A percentile compares a stretch with the other conserved stretches of the same genome.
phyloP scores from a whole-genome alignment of 2,797 vertebrate genomes.

The Ispidina lecontei region DNA sequence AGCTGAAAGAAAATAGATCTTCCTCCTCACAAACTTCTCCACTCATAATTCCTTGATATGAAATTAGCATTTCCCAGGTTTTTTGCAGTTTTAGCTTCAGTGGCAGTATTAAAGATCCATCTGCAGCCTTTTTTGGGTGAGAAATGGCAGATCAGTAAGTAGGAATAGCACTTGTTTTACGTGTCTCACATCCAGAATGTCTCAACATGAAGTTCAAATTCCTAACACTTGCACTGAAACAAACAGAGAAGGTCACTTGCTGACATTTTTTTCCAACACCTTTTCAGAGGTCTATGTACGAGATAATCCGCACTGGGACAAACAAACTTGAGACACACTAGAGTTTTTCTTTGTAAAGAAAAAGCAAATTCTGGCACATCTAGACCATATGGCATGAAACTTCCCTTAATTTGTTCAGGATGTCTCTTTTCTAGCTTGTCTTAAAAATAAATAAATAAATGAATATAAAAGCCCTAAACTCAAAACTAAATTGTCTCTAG shows the following conservation, averaged over 20 bases:
- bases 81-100: not conserved
- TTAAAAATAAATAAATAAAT: not conserved
- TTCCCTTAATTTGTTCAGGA: not conserved
- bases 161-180: not conserved
- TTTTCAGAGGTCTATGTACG: not conserved
- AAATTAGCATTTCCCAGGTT: not conserved
- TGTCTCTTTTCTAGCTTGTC: not conserved
- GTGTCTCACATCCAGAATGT: not conserved
- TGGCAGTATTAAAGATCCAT: not conserved
- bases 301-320: not conserved
- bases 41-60: not conserved
- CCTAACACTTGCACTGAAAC: not conserved
- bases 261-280: not conserved
- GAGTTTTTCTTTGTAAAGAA: not conserved
- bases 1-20: not conserved
- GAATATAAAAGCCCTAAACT: not conserved
- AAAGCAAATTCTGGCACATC: not conserved
- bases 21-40: not conserved
- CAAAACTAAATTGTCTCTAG: not conserved
- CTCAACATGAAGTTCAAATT: not conserved
- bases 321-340: not conserved
- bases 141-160: not conserved
- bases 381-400: not conserved
- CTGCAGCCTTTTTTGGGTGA: not conserved
- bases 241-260: not conserved